A percentile compares a stretch with the other conserved stretches of the same genome.
Evolutionary conservation across 2,797 vertebrate genomes (phyloP).

Genomic region (Pampus argenteus): DNA sequence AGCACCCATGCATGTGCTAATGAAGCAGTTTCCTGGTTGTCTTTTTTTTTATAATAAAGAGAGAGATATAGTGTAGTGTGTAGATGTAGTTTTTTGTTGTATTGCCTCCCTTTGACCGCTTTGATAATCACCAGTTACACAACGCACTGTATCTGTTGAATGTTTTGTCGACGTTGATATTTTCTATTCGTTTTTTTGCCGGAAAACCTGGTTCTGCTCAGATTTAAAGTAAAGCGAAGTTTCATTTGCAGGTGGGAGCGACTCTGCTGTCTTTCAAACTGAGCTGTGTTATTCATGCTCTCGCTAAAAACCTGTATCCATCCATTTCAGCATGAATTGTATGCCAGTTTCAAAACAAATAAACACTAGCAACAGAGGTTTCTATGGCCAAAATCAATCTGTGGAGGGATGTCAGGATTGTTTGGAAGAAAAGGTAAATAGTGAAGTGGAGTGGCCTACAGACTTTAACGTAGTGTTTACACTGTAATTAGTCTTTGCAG

Average conservation of each 20-base stretch:
- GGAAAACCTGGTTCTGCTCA: conserved; percentile 56
- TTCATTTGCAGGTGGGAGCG: conserved; percentile 57
- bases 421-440: conserved; percentile 84
- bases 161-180: conserved; percentile 36
- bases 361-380: conserved; percentile 71
- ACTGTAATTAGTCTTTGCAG: conserved; percentile 86
- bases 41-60: conserved; percentile 34
- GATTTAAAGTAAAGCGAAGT: conserved; percentile 28
- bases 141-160: conserved; percentile 49
- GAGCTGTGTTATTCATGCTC: conserved; percentile 39
- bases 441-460: conserved; percentile 77
- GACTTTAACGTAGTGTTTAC: conserved; percentile 84
- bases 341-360: conserved; percentile 80
- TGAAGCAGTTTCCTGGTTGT: conserved; percentile 68
- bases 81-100: conserved; percentile 34
- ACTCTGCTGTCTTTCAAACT: conserved; percentile 43
- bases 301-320: conserved; percentile 57
- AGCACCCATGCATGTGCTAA: conserved; percentile 67
- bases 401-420: conserved; percentile 78
- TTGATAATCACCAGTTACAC: conserved; percentile 39
- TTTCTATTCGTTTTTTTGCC: conserved; percentile 16
- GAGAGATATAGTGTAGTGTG: too few relatives aligned
- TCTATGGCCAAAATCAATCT: conserved; percentile 80
- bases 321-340: conserved; percentile 65
- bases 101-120: conserved; percentile 18